Evolutionary conservation across 1,140 invertebrate genomes (phyloP).

Genomic region (Anadara kagoshimensis): DNA sequence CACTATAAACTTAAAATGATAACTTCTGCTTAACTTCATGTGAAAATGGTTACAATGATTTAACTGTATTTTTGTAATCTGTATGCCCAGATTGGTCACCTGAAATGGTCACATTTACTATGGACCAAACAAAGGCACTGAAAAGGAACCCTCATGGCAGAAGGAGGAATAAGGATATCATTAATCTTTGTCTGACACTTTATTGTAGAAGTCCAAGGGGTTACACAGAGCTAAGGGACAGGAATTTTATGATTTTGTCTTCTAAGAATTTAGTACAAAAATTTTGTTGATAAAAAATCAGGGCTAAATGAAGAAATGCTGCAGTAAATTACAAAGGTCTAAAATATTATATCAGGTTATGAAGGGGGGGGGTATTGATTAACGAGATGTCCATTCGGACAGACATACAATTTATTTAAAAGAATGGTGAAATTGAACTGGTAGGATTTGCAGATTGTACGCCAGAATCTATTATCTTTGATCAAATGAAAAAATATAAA

Average conservation of each 20-base stretch:
- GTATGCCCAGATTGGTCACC: too few relatives aligned
- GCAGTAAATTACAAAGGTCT: constrained; percentile 34
- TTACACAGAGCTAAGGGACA: constrained; percentile 19
- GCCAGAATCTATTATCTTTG: neutral
- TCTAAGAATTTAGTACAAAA: constrained; percentile 22
- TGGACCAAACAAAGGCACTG: too few relatives aligned
- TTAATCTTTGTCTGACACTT: constrained; percentile 21
- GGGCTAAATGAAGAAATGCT: constrained; percentile 33
- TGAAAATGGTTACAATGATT: too few relatives aligned
- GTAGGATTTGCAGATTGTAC: neutral
- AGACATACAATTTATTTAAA: constrained; percentile 30
- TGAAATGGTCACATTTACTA: too few relatives aligned
- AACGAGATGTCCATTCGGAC: constrained; percentile 42
- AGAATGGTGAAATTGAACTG: neutral
- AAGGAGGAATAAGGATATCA: constrained; percentile 28
- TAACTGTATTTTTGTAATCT: too few relatives aligned
- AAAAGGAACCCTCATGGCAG: constrained; percentile 22
- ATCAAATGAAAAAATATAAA: neutral
- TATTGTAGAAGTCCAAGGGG: constrained; percentile 22
- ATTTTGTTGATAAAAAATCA: constrained; percentile 28
- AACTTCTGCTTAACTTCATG: too few relatives aligned
- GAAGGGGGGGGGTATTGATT: constrained; percentile 35
- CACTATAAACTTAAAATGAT: too few relatives aligned
- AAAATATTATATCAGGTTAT: constrained; percentile 11
- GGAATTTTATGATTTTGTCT: constrained; percentile 23